Percentiles rank a stretch among this genome's conserved stretches.
These are phyloP conservation scores for Hemibagrus guttatus DNA, from an alignment of 2,797 vertebrate species.

Conservation along the genomic window DNA sequence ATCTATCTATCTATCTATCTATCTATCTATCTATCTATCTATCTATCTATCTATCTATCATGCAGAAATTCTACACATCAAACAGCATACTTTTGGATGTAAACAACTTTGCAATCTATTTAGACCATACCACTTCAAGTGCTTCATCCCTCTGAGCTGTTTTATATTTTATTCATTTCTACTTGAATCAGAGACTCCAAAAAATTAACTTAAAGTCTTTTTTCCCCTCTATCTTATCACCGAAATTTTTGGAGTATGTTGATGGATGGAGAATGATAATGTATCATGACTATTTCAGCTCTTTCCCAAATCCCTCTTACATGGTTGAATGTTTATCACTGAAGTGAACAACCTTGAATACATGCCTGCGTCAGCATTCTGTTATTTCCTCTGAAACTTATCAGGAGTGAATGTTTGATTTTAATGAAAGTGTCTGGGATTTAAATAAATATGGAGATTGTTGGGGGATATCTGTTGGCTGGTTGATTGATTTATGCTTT, in stretches of 20 bases:
- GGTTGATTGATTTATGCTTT: not conserved
- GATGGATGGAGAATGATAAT: not conserved
- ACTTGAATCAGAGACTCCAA: not conserved
- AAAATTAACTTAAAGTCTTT: not conserved
- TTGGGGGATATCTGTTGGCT: not conserved
- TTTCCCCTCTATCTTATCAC: not conserved
- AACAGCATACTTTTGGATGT: not conserved
- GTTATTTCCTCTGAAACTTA: not conserved
- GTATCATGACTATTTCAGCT: not conserved
- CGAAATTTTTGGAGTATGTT: not conserved
- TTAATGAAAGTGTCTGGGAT: conserved; percentile 9
- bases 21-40: too few relatives aligned
- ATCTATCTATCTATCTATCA: too few relatives aligned
- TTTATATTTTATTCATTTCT: not conserved
- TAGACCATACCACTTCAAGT: not conserved
- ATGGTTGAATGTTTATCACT: not conserved
- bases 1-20: too few relatives aligned
- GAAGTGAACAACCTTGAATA: not conserved
- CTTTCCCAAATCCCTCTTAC: not conserved
- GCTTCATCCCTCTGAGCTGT: not conserved
- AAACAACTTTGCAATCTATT: not conserved
- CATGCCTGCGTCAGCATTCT: not conserved
- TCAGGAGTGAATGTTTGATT: conserved; percentile 1
- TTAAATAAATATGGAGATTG: not conserved
- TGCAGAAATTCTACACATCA: not conserved